Base-by-base conservation (phyloP, 53 echinoderm and acorn worm species). In the Stichopus horrens region DNA sequence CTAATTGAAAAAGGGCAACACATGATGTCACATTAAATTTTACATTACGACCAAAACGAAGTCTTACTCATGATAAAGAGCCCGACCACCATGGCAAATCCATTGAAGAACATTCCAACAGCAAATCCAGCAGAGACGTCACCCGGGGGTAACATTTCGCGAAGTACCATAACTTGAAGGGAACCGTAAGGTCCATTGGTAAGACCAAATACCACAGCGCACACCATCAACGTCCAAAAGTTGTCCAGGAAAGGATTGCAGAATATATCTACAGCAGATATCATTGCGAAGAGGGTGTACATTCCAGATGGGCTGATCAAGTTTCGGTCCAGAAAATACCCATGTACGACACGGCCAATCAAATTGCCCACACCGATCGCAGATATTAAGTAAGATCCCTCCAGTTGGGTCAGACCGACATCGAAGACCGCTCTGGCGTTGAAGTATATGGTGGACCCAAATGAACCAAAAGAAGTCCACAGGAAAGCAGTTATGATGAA, bases 381-480 rank as follows among this genome's bases (percentile, higher is more conserved):
- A 54, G 81, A 81, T 5, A 81, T 58, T 0, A 81, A 58, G 53
- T 81, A 81, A 9, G 81, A 81, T 5, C 18, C 81, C 81, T 81
- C 57, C 5, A 81, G 11, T 11, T 81, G 81, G 6, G 81, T 57
- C 23, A 81, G 21, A 13, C 81, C 81, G 10, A 81, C 81, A 23
- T 81, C 81, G 18, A 81, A 81, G 8, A 81, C 81, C 0, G 81
- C 81, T 58, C 81, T 81, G 58, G 81, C 81, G 10, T 81, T 81
- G 58, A 81, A 81, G 57, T 58, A 81, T 5, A 81, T 58, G 56
- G 22, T 21, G 14, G 81, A 55, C 8, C 57, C 81, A 56, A 57
- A 81, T 52, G 81, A 81, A 81, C 57, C 81, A 21, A 81, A 57
- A 20, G 20, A 21, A 57, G 81, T 81, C 81, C 81, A 81, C 9